Evolutionary conservation across 2,797 vertebrate genomes (phyloP).

Genomic region (Cirrhinus molitorella): DNA sequence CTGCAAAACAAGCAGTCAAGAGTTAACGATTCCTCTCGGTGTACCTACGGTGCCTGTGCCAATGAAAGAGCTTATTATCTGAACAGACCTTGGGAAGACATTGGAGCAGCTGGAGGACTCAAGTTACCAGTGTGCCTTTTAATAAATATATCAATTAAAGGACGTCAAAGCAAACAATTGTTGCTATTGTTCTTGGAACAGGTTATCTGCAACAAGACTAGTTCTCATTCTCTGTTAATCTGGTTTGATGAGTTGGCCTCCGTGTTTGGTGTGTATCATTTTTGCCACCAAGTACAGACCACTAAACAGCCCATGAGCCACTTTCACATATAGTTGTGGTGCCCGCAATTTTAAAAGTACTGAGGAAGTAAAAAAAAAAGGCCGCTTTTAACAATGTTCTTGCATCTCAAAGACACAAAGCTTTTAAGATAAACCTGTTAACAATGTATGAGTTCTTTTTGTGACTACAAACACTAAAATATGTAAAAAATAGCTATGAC

Average conservation of each 20-base stretch:
- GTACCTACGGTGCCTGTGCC: conserved; percentile 37
- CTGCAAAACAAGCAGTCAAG: conserved; percentile 72
- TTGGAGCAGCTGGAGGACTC: conserved; percentile 55
- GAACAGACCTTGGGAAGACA: conserved; percentile 59
- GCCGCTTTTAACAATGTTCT: background rate
- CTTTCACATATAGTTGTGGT: background rate
- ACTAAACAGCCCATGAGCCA: background rate
- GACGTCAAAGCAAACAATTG: conserved; percentile 58
- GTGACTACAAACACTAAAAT: no score
- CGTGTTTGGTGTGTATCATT: conserved; percentile 11
- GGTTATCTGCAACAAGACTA: conserved; percentile 38
- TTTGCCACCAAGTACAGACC: conserved; percentile 7
- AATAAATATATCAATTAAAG: conserved; percentile 60
- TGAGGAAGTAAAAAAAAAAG: background rate
- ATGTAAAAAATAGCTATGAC: background rate
- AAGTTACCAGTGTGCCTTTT: conserved; percentile 54
- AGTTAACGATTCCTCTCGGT: conserved; percentile 49
- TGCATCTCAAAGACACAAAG: background rate
- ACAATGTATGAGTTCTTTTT: background rate
- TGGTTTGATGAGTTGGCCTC: conserved; percentile 37
- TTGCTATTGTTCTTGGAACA: conserved; percentile 52
- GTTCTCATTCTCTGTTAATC: conserved; percentile 55
- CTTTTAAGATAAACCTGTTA: background rate
- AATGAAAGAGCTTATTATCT: conserved; percentile 64
- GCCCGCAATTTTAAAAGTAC: background rate